Conservation (phyloP, 2,113 vertebrate species). For the Aleadryas rufinucha region DNA sequence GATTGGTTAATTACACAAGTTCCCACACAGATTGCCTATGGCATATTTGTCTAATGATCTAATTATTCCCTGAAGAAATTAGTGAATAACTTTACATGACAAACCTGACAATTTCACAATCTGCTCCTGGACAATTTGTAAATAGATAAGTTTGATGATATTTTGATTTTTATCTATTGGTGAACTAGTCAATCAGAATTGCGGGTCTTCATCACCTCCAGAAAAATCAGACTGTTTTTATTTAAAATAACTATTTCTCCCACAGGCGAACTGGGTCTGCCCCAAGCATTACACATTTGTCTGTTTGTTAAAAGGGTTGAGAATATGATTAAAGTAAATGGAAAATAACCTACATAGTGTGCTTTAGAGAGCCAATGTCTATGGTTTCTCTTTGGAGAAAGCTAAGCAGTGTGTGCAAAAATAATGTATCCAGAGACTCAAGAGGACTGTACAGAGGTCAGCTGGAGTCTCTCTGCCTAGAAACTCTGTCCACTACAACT, state of each 20-base stretch:
- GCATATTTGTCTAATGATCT: constrained; percentile 62
- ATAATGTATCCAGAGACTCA: not conserved
- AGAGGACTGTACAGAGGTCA: not conserved
- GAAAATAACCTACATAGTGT: constrained; percentile 23
- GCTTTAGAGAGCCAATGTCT: not conserved
- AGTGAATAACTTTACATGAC: constrained; percentile 66
- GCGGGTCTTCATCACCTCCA: constrained; percentile 57
- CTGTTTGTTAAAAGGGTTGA: constrained; percentile 53
- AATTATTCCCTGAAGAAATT: constrained; percentile 68
- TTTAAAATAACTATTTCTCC: constrained; percentile 58
- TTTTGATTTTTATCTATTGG: constrained; percentile 68
- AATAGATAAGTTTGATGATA: constrained; percentile 67
- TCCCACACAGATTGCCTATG: constrained; percentile 65
- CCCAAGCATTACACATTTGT: constrained; percentile 56
- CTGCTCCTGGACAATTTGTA: constrained; percentile 64
- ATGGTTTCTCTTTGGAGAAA: not conserved
- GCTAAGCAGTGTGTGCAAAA: not conserved
- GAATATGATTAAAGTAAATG: constrained; percentile 52
- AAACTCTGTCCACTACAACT: not conserved
- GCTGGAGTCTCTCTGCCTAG: not conserved
- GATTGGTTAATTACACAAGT: constrained; percentile 67
- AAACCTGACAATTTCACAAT: constrained; percentile 66
- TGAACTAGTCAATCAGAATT: constrained; percentile 67
- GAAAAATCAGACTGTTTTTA: constrained; percentile 51
- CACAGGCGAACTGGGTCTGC: constrained; percentile 59